phyloP scores from a whole-genome alignment of 2,113 vertebrate genomes.

The Chascanopsetta lugubris region DNA sequence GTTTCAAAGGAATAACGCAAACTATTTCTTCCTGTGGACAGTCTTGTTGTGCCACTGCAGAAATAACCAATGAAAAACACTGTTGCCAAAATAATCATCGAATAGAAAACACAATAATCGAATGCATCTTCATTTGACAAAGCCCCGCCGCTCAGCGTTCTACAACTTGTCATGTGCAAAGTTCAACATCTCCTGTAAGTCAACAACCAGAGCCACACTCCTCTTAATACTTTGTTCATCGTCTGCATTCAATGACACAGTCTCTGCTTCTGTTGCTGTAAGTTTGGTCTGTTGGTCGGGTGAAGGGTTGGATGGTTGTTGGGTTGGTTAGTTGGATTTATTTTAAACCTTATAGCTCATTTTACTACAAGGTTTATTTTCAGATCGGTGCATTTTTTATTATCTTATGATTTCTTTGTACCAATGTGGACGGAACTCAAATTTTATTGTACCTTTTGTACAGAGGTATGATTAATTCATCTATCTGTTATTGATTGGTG shows the following conservation, averaged over 20 bases:
- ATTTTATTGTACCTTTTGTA: too few relatives aligned
- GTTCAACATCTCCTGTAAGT: constrained; percentile 30
- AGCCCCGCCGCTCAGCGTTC: constrained; percentile 19
- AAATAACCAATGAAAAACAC: neutral
- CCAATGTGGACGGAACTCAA: too few relatives aligned
- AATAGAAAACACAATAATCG: neutral
- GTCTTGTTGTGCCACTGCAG: neutral
- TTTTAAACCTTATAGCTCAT: too few relatives aligned
- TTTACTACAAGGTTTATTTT: too few relatives aligned
- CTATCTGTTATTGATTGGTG: too few relatives aligned
- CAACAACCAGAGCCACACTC: constrained; percentile 1
- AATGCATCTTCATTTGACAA: neutral
- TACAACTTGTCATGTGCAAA: constrained; percentile 23
- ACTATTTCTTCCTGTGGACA: too few relatives aligned
- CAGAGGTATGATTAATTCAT: too few relatives aligned
- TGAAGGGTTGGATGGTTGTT: too few relatives aligned
- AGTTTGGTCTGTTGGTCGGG: neutral
- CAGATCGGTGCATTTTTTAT: too few relatives aligned
- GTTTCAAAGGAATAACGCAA: neutral
- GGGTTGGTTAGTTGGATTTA: too few relatives aligned
- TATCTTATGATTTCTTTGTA: too few relatives aligned
- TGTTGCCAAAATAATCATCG: neutral
- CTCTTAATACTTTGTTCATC: constrained; percentile 15
- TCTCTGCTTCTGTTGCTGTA: neutral
- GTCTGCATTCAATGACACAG: neutral